Evolutionary conservation across 2,113 vertebrate genomes (phyloP), one percentile per base, ranked within the genome.

Genomic region (Myrmophylax atrothorax): DNA sequence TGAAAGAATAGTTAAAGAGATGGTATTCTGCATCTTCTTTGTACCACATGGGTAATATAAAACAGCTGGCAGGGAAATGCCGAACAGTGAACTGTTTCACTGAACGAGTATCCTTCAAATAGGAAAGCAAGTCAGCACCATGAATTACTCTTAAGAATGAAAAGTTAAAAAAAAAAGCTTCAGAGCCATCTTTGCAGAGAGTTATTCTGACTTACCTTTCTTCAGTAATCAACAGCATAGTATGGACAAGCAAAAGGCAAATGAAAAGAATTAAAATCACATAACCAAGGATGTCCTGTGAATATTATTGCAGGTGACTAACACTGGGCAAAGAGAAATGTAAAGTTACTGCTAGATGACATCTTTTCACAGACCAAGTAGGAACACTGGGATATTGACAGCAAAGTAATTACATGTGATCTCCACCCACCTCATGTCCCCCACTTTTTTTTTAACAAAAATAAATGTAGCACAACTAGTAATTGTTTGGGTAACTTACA

Each of bases 401-500:
- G 72, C 26, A 82, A 28, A 12, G 9, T 44, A 73, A 64, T 37
- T 31, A 60, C 4, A 35, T 3, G 4, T 24, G 26, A 80, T 76
- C 25, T 66, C 25, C 40, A 56, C 23, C 12, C 38, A 85, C 11
- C 8, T 49, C 60, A 42, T 10, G 19, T 5, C 40, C 18, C 12
- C 14, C 0, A 0, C 6, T 10, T 37, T 55, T 49, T 78, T 58
- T 72, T 42, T 4, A 60, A 64, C 26, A 35, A 79, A 84, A 4
- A 35, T 23, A 93, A 84, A 78, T 11, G 9, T 17, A 60, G 46
- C 14, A 79, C 38, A 31, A 44, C 74, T 47, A 89, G 55, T 52
- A 92, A 78, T 11, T 91, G 9, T 33, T 60, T 40, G 29, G 46
- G 15, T 24, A 89, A 98, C 98, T 99, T 97, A 99, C 99, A 79